phyloP scores from a whole-genome alignment of 2,888 invertebrate species.

The Ennomos fuscantarius region DNA sequence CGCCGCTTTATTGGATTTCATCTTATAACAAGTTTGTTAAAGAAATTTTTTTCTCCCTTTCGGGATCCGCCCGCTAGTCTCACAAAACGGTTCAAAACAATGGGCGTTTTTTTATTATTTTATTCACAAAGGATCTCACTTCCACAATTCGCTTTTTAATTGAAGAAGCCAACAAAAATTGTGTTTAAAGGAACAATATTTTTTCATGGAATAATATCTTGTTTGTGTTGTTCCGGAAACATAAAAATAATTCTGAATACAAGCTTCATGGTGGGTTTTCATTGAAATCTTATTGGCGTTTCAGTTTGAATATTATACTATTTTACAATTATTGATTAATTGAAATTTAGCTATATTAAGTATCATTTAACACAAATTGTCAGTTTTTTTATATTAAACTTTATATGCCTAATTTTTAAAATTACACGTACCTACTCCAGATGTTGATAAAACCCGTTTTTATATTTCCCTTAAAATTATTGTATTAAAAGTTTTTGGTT shows the following conservation, averaged over 20 bases:
- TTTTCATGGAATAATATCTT: conserved; percentile 20
- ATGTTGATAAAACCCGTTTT: no score
- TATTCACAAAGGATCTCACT: conserved; percentile 28
- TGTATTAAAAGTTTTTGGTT: no score
- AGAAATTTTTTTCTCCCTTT: conserved; percentile 56
- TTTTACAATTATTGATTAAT: no score
- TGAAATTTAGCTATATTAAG: no score
- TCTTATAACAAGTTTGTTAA: conserved; percentile 68
- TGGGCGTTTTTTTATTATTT: conserved; percentile 30
- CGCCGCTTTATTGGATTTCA: conserved; percentile 71
- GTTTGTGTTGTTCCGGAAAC: conserved; percentile 8
- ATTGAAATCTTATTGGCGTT: no score
- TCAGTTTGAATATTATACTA: no score
- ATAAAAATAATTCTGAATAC: conserved; percentile 5
- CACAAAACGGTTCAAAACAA: conserved; percentile 43
- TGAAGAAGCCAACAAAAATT: conserved; percentile 26
- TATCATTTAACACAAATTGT: no score
- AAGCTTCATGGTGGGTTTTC: no score
- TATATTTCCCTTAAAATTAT: no score
- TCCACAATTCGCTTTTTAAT: conserved; percentile 24
- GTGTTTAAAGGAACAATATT: conserved; percentile 24
- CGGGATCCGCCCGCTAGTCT: conserved; percentile 39
- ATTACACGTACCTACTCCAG: no score
- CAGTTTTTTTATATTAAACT: no score
- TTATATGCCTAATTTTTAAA: no score